phyloP scores from a whole-genome alignment of 2,113 vertebrate species.

The Antennarius striatus region DNA sequence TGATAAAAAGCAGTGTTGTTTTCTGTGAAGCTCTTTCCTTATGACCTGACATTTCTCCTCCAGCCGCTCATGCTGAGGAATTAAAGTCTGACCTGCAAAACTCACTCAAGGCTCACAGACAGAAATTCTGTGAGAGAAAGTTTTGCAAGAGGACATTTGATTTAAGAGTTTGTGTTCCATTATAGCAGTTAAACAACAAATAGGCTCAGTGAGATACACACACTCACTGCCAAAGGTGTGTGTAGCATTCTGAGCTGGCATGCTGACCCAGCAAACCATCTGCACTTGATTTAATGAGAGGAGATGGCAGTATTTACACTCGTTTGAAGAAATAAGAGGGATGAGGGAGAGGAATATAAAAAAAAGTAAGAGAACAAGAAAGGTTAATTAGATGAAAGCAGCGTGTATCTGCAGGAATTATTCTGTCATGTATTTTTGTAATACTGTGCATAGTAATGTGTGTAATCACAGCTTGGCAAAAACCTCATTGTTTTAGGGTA shows the following conservation, averaged over 20 bases:
- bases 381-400: not conserved
- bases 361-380: conserved; percentile 4
- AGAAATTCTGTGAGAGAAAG: not conserved
- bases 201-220: conserved; percentile 4
- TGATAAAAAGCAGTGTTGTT: conserved; percentile 4
- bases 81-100: not conserved
- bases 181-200: conserved; percentile 22
- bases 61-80: not conserved
- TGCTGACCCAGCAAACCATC: conserved; percentile 49
- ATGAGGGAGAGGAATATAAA: conserved; percentile 21
- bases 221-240: conserved; percentile 32
- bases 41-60: conserved; percentile 8
- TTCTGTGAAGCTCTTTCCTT: conserved; percentile 11
- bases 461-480: not conserved
- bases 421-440: not conserved
- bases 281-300: conserved; percentile 65
- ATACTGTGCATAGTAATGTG: not conserved
- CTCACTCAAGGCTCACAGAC: not conserved
- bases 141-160: not conserved
- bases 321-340: conserved; percentile 12
- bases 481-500: not conserved
- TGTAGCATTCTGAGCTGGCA: conserved; percentile 34
- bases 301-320: conserved; percentile 48
- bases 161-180: not conserved
- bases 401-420: not conserved